Evolutionary conservation across 2,113 vertebrate genomes (phyloP).

Genomic region (Pomatorhinus ruficollis): DNA sequence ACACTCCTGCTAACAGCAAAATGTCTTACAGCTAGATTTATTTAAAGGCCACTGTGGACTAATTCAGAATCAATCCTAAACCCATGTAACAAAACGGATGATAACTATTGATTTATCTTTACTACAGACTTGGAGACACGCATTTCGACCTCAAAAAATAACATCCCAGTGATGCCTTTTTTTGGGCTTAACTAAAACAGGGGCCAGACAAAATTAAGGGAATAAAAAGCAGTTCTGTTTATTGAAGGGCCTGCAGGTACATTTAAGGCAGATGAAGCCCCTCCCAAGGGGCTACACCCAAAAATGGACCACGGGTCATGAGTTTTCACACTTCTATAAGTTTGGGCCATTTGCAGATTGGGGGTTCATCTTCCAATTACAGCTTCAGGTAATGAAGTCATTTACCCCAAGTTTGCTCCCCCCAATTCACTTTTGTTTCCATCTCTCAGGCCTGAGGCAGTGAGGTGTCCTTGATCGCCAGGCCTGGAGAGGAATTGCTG

Average conservation of each 20-base stretch:
- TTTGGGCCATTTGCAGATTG: rapidly evolving
- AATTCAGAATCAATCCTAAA: neutral
- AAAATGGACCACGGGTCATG: rapidly evolving
- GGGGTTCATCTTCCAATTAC: neutral
- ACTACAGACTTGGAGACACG: rapidly evolving
- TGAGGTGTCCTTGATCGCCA: neutral
- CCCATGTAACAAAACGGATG: neutral
- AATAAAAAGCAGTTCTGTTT: neutral
- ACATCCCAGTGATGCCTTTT: neutral
- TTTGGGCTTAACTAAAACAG: neutral
- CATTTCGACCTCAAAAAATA: neutral
- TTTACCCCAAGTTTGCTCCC: neutral
- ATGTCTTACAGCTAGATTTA: neutral
- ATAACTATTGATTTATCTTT: neutral
- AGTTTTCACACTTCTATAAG: neutral
- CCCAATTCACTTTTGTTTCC: neutral
- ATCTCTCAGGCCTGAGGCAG: neutral
- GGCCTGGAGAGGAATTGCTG: neutral
- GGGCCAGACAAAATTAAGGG: neutral
- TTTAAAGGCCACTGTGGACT: neutral
- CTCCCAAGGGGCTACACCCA: neutral
- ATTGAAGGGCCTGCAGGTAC: neutral
- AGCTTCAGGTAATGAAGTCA: neutral
- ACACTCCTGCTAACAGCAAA: neutral
- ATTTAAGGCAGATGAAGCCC: rapidly evolving